These are phyloP conservation scores for Nycteola revayana DNA, from an alignment of 2,888 invertebrate genomes.

Conservation along the genomic window DNA sequence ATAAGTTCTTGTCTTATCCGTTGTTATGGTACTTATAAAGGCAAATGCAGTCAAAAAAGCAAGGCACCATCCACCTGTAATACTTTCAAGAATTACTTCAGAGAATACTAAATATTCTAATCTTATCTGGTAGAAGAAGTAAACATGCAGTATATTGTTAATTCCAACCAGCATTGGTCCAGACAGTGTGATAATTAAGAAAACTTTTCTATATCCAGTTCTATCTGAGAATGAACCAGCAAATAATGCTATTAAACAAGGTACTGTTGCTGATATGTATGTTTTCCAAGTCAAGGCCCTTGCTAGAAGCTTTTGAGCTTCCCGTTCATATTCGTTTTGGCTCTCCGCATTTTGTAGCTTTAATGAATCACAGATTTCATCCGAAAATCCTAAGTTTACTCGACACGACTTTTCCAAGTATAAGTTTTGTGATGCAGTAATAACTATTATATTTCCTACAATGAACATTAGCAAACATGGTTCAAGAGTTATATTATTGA, in stretches of 20 bases:
- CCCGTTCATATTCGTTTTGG: conserved; percentile 74
- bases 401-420: conserved; percentile 92
- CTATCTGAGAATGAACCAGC: conserved; percentile 89
- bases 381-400: conserved; percentile 87
- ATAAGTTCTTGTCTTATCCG: conserved; percentile 88
- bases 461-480: conserved; percentile 55
- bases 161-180: conserved; percentile 87
- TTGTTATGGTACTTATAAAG: conserved; percentile 91
- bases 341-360: conserved; percentile 84
- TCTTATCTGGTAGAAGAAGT: conserved; percentile 86
- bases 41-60: conserved; percentile 91
- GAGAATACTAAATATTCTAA: conserved; percentile 88
- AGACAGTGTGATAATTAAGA: conserved; percentile 86
- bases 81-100: conserved; percentile 88
- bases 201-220: conserved; percentile 85
- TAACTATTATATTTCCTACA: conserved; percentile 66
- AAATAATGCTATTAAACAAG: conserved; percentile 88
- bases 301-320: conserved; percentile 86
- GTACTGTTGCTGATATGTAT: conserved; percentile 89
- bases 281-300: conserved; percentile 90
- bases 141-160: conserved; percentile 88
- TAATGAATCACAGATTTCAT: conserved; percentile 87
- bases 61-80: conserved; percentile 91
- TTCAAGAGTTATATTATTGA: conserved; percentile 57
- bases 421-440: conserved; percentile 89